Evolutionary conservation across 2,113 vertebrate genomes (phyloP), one percentile per base, ranked within the genome.

Genomic region (Mustela lutreola): DNA sequence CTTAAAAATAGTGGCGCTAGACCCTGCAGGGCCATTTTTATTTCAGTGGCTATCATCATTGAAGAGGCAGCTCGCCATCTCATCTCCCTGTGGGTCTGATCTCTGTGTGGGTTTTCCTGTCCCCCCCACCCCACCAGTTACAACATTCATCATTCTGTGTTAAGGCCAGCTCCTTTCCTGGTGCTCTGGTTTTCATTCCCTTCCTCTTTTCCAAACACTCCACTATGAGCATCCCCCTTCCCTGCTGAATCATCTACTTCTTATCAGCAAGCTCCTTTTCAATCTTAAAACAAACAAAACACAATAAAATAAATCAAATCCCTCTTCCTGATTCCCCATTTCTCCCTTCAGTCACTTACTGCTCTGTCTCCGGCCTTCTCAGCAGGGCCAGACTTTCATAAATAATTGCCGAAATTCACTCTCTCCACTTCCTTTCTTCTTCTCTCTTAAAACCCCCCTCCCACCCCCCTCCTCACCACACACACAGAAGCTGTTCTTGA

Each of bases 381-480:
- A 31, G 53, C 28, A 3, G 28, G 42, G 31, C 53, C 58, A 33
- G 7, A 87, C 75, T 90, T 94, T 80, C 92, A 94, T 73, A 97
- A 96, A 92, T 73, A 95, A 53, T 73, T 82, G 60, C 65, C 75
- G 75, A 90, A 67, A 95, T 39, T 71, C 83, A 39, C 45, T 84
- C 63, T 73, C 48, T 70, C 63, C 42, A 80, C 45, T 65, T 95
- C 93, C 33, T 53, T 21, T 39, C 16, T 58, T 63, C 48, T 12
- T 71, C 21, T 75, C 50, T 78, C 70, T 79, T 42, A 75, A 50
- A 80, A 70, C 58, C 33, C 86, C 19, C 36, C 39, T 26, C 60
- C 33, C 19, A 5, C 36, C 16, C 4, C 36, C n/a, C 26, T 4
- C 73, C 16, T 58, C 12, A 21, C 50, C 15, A 48, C n/a, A 48